phyloP scores from a whole-genome alignment of 2,113 vertebrate genomes.

The Grammatotria lemairii region DNA sequence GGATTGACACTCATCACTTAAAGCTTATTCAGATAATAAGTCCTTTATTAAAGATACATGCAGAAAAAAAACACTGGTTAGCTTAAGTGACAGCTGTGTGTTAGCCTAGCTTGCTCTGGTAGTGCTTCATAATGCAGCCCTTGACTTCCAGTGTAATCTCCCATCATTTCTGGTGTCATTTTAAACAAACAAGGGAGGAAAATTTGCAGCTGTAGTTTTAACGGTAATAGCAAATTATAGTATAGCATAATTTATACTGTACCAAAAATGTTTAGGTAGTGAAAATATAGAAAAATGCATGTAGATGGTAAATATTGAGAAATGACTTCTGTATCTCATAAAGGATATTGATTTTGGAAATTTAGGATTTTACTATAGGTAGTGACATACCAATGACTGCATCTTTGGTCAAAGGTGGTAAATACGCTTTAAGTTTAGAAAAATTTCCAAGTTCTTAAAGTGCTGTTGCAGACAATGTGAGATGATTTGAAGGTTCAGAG shows the following conservation, averaged over 20 bases:
- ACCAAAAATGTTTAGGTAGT: neutral
- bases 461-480: neutral
- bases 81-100: neutral
- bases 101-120: neutral
- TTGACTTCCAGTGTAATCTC: neutral
- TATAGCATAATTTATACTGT: neutral
- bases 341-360: neutral
- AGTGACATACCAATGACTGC: neutral
- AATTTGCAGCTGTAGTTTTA: neutral
- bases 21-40: neutral
- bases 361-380: neutral
- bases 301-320: neutral
- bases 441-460: neutral
- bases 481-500: neutral
- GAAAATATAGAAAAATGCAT: neutral
- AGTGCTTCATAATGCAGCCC: neutral
- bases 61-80: neutral
- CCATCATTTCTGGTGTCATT: neutral
- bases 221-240: neutral
- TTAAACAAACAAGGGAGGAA: neutral
- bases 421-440: neutral
- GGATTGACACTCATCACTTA: neutral
- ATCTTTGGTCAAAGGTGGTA: neutral
- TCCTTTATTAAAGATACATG: neutral
- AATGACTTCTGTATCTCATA: neutral